Evolutionary conservation across 1,140 invertebrate genomes (phyloP).

Genomic region (Magallana angulata): DNA sequence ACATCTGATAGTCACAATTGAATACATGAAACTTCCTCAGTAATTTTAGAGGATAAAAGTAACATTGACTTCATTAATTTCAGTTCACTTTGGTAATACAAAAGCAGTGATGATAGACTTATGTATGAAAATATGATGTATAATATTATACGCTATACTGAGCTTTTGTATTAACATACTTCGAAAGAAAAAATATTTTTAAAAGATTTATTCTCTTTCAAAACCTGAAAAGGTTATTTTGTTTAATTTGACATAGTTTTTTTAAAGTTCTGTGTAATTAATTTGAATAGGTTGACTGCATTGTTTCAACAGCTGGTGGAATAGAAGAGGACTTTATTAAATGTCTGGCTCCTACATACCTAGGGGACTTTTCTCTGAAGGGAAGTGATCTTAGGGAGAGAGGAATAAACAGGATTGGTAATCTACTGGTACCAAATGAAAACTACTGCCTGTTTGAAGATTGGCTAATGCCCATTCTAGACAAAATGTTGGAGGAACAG

Average conservation of each 20-base stretch:
- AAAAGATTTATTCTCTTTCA: too few relatives aligned
- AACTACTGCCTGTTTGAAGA: slow-evolving; percentile 99
- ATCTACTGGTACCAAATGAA: slow-evolving; percentile 97
- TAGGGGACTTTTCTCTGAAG: slow-evolving; percentile 93
- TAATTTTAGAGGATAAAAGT: too few relatives aligned
- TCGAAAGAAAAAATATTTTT: too few relatives aligned
- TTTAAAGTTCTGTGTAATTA: background rate
- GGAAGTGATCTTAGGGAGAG: slow-evolving; percentile 87
- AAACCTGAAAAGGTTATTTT: too few relatives aligned
- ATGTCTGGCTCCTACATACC: slow-evolving; percentile 95
- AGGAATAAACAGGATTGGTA: slow-evolving; percentile 98
- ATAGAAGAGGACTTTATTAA: slow-evolving; percentile 99
- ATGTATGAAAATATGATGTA: slow-evolving; percentile 20
- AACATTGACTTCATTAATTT: too few relatives aligned
- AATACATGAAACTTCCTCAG: background rate
- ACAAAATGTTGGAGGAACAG: slow-evolving; percentile 95
- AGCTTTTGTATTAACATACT: background rate
- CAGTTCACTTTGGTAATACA: background rate
- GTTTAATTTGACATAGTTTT: too few relatives aligned
- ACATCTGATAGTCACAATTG: background rate
- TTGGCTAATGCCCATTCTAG: slow-evolving; percentile 97
- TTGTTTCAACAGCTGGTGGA: slow-evolving; percentile 98
- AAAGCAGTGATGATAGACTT: slow-evolving; percentile 28
- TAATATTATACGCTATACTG: slow-evolving; percentile 27
- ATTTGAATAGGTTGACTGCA: slow-evolving; percentile 89